Evolutionary conservation across 2,888 invertebrate genomes (phyloP).

Genomic region (Rotaria macrura): DNA sequence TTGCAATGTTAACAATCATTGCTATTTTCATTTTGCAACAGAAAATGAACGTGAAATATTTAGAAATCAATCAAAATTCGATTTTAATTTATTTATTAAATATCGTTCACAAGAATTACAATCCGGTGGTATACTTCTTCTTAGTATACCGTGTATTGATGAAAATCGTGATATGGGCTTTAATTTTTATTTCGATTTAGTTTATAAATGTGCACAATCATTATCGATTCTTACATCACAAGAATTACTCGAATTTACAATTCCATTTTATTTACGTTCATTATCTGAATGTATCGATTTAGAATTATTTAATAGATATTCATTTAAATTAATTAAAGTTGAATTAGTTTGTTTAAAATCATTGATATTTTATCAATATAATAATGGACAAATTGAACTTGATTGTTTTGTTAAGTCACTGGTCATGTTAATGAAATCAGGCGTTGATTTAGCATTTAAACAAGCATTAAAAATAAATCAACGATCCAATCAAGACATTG

Average conservation of each 20-base stretch:
- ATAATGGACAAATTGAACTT: neutral
- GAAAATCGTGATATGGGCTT: neutral
- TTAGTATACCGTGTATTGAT: neutral
- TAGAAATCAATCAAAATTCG: neutral
- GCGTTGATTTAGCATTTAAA: neutral
- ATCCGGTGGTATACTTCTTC: neutral
- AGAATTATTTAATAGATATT: neutral
- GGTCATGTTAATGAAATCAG: neutral
- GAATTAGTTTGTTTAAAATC: neutral
- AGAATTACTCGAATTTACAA: neutral
- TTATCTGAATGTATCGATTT: neutral
- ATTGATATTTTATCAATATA: neutral
- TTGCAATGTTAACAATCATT: neutral
- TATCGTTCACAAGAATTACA: neutral
- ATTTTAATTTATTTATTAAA: neutral
- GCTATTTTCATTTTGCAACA: neutral
- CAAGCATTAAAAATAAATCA: neutral
- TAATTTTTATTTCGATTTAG: neutral
- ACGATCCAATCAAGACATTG: neutral
- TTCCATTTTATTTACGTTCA: neutral
- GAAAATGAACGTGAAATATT: neutral
- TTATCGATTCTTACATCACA: neutral
- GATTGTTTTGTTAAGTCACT: neutral
- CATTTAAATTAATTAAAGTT: neutral
- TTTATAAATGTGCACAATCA: neutral